Evolutionary conservation across 1,140 invertebrate species (phyloP), one percentile per base, ranked within the genome.

Genomic region (Drosophila arawakana): DNA sequence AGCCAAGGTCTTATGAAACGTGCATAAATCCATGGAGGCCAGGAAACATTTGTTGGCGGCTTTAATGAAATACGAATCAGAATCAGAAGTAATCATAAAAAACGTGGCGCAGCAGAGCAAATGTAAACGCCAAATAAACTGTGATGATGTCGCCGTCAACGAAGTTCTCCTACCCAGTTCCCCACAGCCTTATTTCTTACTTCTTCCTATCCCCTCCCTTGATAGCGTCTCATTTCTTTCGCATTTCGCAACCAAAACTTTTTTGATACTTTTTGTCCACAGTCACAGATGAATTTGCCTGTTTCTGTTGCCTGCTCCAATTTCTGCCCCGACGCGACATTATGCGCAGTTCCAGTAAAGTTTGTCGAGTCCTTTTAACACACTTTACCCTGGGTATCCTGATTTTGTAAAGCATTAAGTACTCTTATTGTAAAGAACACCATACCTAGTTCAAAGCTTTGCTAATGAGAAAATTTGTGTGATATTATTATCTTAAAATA

Each of bases 61-160:
- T 83, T 67, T 80, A 86, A 86, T 86, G 76, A 86, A 88, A 86
- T 89, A 86, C 86, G 80, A 86, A 80, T 81, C 83, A 76, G 80
- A 86, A 80, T 81, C 83, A 70, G 69, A 79, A 88, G 69, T 74
- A 82, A 86, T 78, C 83, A 86, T 78, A 76, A 81, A 78, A 75
- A 80, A 75, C 57, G 18, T 58, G 46, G 59, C 62, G 6, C 44
- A 57, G 60, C 46, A 73, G 60, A 58, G 80, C 73, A 74, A 86
- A 86, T 81, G 70, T 89, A 83, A 89, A 80, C 62, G 80, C 59
- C 68, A 80, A 83, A 68, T 81, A 83, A 89, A 86, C 84, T 83
- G 84, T 80, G 69, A 74, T 73, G 79, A 63, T 44, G 55, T 44
- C 59, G 60, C 21, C 21, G 59, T 47, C 65, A 59, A 50, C 60